Percentiles rank a stretch among this genome's conserved stretches.
phyloP scores from a whole-genome alignment of 2,113 vertebrate genomes.

The Machaerirhynchus nigripectus region DNA sequence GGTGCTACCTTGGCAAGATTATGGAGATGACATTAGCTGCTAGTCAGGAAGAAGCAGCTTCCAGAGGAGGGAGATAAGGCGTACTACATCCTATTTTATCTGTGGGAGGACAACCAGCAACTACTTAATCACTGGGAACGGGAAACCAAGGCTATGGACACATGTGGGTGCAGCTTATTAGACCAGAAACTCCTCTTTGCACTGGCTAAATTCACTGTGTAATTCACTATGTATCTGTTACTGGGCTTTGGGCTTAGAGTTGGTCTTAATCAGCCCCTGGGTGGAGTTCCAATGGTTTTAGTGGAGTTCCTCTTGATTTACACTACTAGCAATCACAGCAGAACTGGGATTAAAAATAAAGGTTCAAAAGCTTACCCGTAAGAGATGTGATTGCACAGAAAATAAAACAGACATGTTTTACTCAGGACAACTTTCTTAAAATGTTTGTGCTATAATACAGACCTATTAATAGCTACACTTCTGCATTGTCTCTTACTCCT shows the following conservation, averaged over 20 bases:
- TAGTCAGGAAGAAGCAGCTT: not conserved
- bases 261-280: not conserved
- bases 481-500: not conserved
- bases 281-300: not conserved
- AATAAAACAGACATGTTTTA: not conserved
- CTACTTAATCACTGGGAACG: not conserved
- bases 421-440: not conserved
- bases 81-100: not conserved
- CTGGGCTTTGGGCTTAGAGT: not conserved
- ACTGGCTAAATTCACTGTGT: not conserved
- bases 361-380: not conserved
- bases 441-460: not conserved
- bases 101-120: not conserved
- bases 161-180: not conserved
- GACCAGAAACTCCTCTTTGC: not conserved
- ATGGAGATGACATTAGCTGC: not conserved
- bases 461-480: not conserved
- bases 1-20: not conserved
- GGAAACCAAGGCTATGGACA: not conserved
- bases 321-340: not conserved
- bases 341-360: not conserved
- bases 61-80: not conserved
- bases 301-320: not conserved
- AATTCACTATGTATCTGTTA: not conserved
- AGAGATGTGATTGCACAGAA: not conserved